Evolutionary conservation across 2,797 vertebrate genomes (phyloP), one percentile per base, ranked within the genome.

Genomic region (Enteromius paludinosus): DNA sequence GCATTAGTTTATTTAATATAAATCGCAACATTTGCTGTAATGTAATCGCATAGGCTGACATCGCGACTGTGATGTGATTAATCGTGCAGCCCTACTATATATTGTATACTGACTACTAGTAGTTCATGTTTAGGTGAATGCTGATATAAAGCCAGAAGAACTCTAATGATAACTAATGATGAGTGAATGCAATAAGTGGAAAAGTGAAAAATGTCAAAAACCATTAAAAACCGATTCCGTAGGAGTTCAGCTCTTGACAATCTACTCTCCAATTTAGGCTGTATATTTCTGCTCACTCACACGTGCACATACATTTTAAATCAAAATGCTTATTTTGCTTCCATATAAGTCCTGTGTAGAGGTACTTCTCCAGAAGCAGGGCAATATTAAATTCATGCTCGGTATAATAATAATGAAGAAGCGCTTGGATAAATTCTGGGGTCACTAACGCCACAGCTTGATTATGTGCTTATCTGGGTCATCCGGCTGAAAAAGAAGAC

Each of bases 181-280:
- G 52, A 80, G 25, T 70, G 35, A 38, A 47, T 15, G 45, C 43
- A 69, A 45, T 30, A 65, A 85, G 70, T 59, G 35, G 45, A 79
- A 83, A 76, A 84, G 23, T 45, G 52, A 61, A 41, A 52, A 25
- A 47, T n/a, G 43, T 45, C 35, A 82, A n/a, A 30, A 76, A 47
- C 7, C 17, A 73, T 85, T 81, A 70, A 83, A 45, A 76, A 43
- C 59, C 20, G 68, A 54, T 75, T 83, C 45, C 41, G 52, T 59
- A 25, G 6, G 49, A 80, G 65, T 73, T 52, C 38, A 23, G 18
- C 23, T 65, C 33, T 59, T 68, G n/a, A 66, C 56, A 35, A 78
- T 81, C 65, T 74, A 61, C 43, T 66, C 30, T 77, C 9, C 54
- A 25, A 82, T 49, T 38, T 75, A 72, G 77, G 45, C 41, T 17